A percentile compares a stretch with the other conserved stretches of the same genome.
Conservation (phyloP, 2,797 vertebrate genomes). For the Microctenopoma stevenorrisi region DNA sequence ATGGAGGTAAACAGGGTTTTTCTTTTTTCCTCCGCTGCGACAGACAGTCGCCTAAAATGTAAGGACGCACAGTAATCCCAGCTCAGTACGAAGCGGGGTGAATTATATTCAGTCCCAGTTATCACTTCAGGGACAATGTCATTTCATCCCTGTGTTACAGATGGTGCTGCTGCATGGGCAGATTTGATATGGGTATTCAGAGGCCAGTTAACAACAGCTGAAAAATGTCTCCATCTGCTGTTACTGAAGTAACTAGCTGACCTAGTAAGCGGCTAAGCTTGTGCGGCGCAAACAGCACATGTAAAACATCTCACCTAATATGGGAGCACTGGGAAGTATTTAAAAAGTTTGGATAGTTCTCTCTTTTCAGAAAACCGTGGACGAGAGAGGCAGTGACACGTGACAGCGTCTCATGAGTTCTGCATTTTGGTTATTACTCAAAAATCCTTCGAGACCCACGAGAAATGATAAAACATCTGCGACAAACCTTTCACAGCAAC, state of each 20-base stretch:
- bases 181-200: constrained; percentile 63
- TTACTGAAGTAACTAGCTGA: constrained; percentile 37
- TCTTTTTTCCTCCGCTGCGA: constrained; percentile 15
- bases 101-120: constrained; percentile 58
- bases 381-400: too few species aligned
- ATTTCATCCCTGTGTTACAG: constrained; percentile 55
- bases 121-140: constrained; percentile 65
- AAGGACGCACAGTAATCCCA: constrained; percentile 48
- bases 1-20: constrained; percentile 29
- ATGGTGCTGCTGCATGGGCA: constrained; percentile 58
- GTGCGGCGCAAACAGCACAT: background rate
- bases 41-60: constrained; percentile 47
- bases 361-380: too few species aligned
- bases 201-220: constrained; percentile 39
- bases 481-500: constrained; percentile 22
- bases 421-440: too few species aligned
- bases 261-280: constrained; percentile 12
- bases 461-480: background rate
- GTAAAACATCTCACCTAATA: background rate
- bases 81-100: constrained; percentile 26
- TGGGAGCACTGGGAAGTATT: background rate
- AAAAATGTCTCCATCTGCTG: constrained; percentile 82
- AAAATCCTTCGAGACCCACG: background rate
- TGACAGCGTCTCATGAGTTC: too few species aligned
- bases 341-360: too few species aligned